Evolutionary conservation across 2,888 invertebrate genomes (phyloP).

Genomic region (Limnephilus lunatus): DNA sequence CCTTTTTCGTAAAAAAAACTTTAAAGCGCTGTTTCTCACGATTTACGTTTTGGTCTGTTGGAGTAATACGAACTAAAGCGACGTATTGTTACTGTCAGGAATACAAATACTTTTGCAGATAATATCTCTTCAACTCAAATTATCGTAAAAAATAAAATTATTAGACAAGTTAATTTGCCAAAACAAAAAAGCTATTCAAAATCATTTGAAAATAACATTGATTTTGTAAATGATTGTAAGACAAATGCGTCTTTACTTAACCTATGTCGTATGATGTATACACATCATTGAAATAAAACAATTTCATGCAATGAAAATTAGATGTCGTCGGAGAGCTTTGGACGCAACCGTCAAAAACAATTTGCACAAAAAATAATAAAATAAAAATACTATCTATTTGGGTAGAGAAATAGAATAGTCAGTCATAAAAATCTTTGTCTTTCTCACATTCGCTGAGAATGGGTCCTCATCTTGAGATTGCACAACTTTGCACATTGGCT

Average conservation of each 20-base stretch:
- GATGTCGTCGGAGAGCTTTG: slow-evolving; percentile 14
- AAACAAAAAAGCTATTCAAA: not conserved
- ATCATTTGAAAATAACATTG: not conserved
- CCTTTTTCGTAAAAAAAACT: no score
- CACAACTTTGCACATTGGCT: not conserved
- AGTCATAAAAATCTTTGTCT: slow-evolving; percentile 3
- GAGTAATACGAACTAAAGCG: no score
- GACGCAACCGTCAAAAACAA: not conserved
- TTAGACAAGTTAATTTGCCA: not conserved
- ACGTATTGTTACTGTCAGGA: not conserved
- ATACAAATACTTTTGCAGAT: not conserved
- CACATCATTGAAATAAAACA: not conserved
- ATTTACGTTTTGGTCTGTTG: no score
- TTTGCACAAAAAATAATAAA: slow-evolving; percentile 3
- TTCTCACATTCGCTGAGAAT: slow-evolving; percentile 7
- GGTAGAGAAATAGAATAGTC: slow-evolving; percentile 26
- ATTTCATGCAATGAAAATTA: slow-evolving; percentile 40
- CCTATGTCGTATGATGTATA: not conserved
- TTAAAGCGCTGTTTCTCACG: no score
- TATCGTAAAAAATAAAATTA: not conserved
- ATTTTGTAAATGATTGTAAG: not conserved
- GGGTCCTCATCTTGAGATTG: slow-evolving; percentile 8
- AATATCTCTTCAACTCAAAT: not conserved
- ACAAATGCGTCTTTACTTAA: not conserved
- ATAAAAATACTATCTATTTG: not conserved